Percentiles rank a stretch among this genome's conserved stretches.
Evolutionary conservation across 2,888 invertebrate genomes (phyloP).

Genomic region (Drosophila neonasuta): DNA sequence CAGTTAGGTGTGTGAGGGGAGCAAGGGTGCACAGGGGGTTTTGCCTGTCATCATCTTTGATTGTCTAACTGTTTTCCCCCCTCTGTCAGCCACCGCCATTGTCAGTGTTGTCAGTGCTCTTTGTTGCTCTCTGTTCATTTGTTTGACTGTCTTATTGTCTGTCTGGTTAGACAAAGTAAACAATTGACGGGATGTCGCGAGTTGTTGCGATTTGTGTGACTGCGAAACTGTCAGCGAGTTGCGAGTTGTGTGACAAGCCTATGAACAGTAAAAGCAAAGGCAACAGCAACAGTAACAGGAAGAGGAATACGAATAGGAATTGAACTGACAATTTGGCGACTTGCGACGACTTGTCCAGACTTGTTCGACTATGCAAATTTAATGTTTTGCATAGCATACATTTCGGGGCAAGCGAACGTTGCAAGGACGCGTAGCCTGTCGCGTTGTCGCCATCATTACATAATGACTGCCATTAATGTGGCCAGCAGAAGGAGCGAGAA

Average conservation of each 20-base stretch:
- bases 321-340: constrained; percentile 50
- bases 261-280: constrained; percentile 13
- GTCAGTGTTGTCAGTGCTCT: not conserved
- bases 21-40: constrained; percentile 9
- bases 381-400: constrained; percentile 47
- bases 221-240: constrained; percentile 68
- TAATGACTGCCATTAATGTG: constrained; percentile 72
- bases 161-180: constrained; percentile 57
- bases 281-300: constrained; percentile 1
- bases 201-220: constrained; percentile 56
- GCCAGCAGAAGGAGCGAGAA: constrained; percentile 29
- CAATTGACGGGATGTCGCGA: constrained; percentile 68
- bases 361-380: constrained; percentile 65
- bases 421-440: constrained; percentile 38
- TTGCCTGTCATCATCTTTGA: constrained; percentile 72
- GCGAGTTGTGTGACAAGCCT: constrained; percentile 65
- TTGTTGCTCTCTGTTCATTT: constrained; percentile 4
- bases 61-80: constrained; percentile 16
- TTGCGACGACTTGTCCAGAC: constrained; percentile 46
- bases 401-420: constrained; percentile 17
- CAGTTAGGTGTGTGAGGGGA: constrained; percentile 14
- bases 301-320: constrained; percentile 18
- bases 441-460: constrained; percentile 62
- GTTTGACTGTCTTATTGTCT: constrained; percentile 18
- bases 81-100: constrained; percentile 2